Evolutionary conservation across 2,888 invertebrate species (phyloP), one percentile per base, ranked within the genome.

Genomic region (Atrina japonica): DNA sequence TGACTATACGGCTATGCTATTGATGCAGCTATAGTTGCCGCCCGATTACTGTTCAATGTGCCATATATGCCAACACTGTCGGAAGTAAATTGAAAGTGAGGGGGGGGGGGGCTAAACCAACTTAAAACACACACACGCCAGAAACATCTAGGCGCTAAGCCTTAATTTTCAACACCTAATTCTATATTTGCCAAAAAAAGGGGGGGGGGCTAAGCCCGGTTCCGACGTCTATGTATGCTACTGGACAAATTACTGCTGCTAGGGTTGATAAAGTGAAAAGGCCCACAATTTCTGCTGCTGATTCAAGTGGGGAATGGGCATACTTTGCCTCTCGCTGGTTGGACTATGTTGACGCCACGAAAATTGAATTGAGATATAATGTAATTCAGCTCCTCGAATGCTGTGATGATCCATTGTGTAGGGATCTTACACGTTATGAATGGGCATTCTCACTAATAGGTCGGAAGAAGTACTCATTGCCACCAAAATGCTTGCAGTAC

Each of bases 321-420:
- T 81, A 81, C 63, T 77, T 77, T 40, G 16, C 29, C 5, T 55
- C 68, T 16, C 23, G 76, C 5, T 80, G 76, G 79, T 43, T 63
- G 3, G 79, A 81, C 58, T 79, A 82, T 49, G 73, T 71, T 0
- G 49, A 23, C 1, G 79, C 78, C 3, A 81, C 81, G 6, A 77
- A 76, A 23, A 25, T 78, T 0, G 49, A 50, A 0, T 78, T 71
- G 14, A 21, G 30, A 7, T 73, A 78, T 52, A 55, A 50, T 2
- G 71, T 77, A 1, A 70, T 80, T 16, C 75, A 78, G 58, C 73
- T 80, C 2, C 63, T 76, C 0, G 75, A 81, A 60, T 80, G 77
- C 40, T 81, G 80, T 41, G 75, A 81, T 41, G 77, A 80, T 25
- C 30, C 52, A 2, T 70, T 78, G 3, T 59, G 76, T 0, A 78